phyloP scores from a whole-genome alignment of 2,797 vertebrate species.

The Xerus rutilus region DNA sequence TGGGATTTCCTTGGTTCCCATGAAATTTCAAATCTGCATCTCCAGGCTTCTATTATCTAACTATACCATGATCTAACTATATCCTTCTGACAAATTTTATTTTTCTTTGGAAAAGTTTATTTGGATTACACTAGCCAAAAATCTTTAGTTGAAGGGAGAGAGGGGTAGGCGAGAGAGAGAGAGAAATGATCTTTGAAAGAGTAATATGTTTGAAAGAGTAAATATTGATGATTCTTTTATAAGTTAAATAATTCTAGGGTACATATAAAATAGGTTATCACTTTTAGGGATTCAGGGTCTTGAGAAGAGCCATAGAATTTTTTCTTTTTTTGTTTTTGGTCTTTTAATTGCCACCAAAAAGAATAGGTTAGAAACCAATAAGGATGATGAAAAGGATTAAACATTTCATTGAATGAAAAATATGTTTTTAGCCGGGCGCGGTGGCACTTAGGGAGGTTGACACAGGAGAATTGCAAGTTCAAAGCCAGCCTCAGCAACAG shows the following conservation, averaged over 20 bases:
- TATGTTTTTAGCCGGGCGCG: too few species aligned
- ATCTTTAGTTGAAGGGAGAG: neutral
- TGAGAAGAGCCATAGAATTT: neutral
- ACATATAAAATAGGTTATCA: neutral
- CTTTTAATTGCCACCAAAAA: neutral
- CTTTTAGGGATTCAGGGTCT: neutral
- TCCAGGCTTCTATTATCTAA: neutral
- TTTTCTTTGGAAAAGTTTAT: neutral
- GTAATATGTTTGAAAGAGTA: neutral
- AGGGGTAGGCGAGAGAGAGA: neutral
- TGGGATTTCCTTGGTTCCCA: neutral
- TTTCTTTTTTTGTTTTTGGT: neutral
- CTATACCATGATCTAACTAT: neutral
- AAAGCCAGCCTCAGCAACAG: too few species aligned
- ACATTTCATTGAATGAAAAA: slow-evolving; percentile 21
- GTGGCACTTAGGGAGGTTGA: too few species aligned
- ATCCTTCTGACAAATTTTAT: neutral
- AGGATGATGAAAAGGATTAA: neutral
- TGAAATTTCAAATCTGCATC: neutral
- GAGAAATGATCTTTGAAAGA: slow-evolving; percentile 16
- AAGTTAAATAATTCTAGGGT: neutral
- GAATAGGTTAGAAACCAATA: neutral
- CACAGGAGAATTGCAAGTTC: too few species aligned
- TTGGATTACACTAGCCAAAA: slow-evolving; percentile 14
- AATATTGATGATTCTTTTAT: neutral